Evolutionary conservation across 2,113 vertebrate species (phyloP).

Genomic region (Oncorhynchus clarkii): DNA sequence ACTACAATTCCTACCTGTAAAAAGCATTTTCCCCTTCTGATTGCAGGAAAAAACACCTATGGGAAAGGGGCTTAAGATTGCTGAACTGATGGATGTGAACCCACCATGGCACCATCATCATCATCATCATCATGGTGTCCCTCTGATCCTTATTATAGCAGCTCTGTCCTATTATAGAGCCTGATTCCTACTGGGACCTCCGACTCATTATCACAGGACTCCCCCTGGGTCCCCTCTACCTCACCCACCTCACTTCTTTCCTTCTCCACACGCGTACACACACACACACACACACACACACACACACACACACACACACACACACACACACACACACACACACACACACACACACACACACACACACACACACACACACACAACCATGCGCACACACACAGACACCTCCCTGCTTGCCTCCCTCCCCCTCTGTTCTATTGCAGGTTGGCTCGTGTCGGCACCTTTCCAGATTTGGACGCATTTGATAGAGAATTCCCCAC

Average conservation of each 20-base stretch:
- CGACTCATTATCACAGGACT: constrained; percentile 68
- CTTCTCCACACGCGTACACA: background rate
- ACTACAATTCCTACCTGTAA: no score
- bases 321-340: background rate
- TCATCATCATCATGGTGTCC: constrained; percentile 1
- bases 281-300: background rate
- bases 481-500: constrained; percentile 70
- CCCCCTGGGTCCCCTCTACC: constrained; percentile 50
- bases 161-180: constrained; percentile 59
- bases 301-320: background rate
- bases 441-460: constrained; percentile 48
- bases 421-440: constrained; percentile 42
- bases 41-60: no score
- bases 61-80: no score
- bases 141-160: constrained; percentile 67
- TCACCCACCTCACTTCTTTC: constrained; percentile 43
- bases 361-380: background rate
- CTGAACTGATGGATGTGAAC: no score
- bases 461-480: constrained; percentile 71
- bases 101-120: background rate
- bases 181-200: constrained; percentile 60
- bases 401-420: constrained; percentile 12
- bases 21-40: no score
- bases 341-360: constrained; percentile 1
- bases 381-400: no score